These are phyloP conservation scores for Anthophora plumipes DNA, from an alignment of 2,888 invertebrate species.

Conservation along the genomic window DNA sequence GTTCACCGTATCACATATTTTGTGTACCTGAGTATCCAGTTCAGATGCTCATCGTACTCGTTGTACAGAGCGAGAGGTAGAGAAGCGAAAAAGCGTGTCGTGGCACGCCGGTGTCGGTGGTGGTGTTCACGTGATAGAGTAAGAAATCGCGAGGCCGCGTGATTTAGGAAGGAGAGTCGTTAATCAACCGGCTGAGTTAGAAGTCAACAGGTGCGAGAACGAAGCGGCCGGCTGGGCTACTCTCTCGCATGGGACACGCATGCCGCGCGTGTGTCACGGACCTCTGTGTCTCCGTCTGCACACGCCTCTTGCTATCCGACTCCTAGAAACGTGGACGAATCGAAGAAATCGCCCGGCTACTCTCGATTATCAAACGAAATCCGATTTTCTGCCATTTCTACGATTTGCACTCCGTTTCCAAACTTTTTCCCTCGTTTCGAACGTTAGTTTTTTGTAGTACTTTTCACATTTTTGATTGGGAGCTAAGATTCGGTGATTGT, in stretches of 20 bases:
- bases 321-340: constrained; percentile 16
- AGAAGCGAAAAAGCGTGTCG: constrained; percentile 50
- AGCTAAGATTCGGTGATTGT: too few relatives aligned
- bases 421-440: too few relatives aligned
- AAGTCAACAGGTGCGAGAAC: constrained; percentile 77
- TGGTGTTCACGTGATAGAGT: constrained; percentile 52
- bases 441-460: too few relatives aligned
- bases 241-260: constrained; percentile 70
- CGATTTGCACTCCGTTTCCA: too few relatives aligned
- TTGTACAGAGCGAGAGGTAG: not conserved
- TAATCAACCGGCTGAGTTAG: constrained; percentile 75
- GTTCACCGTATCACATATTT: not conserved
- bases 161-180: constrained; percentile 76
- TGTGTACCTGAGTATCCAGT: not conserved
- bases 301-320: not conserved
- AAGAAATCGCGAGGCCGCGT: constrained; percentile 68
- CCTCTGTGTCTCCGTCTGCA: constrained; percentile 29
- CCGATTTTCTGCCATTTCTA: too few relatives aligned
- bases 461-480: too few relatives aligned
- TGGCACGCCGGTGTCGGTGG: constrained; percentile 15
- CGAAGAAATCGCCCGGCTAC: too few relatives aligned
- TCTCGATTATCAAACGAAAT: too few relatives aligned
- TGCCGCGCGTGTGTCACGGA: constrained; percentile 59
- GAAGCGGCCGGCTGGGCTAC: constrained; percentile 41
- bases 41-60: not conserved